Conservation (phyloP, 2,888 invertebrate species). For the Tuta absoluta region DNA sequence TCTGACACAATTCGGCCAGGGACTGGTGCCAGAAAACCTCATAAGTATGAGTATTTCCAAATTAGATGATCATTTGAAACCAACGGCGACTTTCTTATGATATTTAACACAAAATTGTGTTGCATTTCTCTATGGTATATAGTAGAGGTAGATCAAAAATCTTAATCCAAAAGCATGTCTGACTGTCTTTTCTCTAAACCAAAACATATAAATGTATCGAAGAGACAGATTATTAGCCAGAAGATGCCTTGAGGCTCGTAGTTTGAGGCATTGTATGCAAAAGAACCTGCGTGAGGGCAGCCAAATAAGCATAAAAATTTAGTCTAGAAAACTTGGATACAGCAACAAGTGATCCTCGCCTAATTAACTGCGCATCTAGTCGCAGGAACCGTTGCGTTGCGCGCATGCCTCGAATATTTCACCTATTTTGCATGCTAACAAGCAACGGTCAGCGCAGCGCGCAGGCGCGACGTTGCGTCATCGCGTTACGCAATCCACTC, state of each 20-base stretch:
- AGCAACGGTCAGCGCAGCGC: constrained; percentile 60
- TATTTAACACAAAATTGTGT: no score
- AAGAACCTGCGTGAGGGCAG: neutral
- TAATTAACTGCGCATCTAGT: constrained; percentile 30
- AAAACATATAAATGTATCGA: no score
- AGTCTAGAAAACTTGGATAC: no score
- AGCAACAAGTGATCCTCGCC: neutral
- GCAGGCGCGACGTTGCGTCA: constrained; percentile 70
- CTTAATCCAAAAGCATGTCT: no score
- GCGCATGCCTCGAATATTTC: constrained; percentile 52
- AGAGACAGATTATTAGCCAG: no score
- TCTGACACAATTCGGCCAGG: neutral
- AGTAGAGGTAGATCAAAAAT: no score
- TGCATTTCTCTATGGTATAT: no score
- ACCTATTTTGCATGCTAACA: constrained; percentile 74
- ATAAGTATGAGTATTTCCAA: neutral
- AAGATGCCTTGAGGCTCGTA: no score
- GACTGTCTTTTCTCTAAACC: no score
- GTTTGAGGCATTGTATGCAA: no score
- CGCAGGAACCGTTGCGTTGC: constrained; percentile 24
- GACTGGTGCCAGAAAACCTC: constrained; percentile 3
- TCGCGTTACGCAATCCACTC: constrained; percentile 63
- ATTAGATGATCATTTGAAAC: neutral
- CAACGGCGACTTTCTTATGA: no score
- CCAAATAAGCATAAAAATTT: neutral